Evolutionary conservation across 2,888 invertebrate species (phyloP), one percentile per base, ranked within the genome.

Genomic region (Cryptocephalus primarius): DNA sequence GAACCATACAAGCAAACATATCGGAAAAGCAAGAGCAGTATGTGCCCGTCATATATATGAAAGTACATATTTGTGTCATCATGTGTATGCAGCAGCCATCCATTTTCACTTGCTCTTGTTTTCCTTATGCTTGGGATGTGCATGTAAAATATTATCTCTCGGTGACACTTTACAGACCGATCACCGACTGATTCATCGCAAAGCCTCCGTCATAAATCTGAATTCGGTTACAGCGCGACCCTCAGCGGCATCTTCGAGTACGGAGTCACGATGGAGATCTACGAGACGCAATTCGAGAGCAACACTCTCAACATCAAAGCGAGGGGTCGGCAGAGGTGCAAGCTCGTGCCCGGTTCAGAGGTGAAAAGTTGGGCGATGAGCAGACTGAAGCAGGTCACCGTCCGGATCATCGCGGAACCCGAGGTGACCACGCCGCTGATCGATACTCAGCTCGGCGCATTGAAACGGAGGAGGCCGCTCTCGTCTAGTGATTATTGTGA

Each of bases 251-350:
- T 68, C 4, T 69, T 60, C 47, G 59, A 64, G 9, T 69, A 77
- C 51, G 82, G 82, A 3, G 79, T 81, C 1, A 79, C 80, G 2
- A 81, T 80, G 55, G 82, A 83, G 65, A 78, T 83, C 8, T 81
- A 78, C 14, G 82, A 83, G 64, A 76, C 79, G 6, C 78, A 78
- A 52, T 76, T 75, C 49, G 74, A 74, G 45, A 75, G 78, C 47
- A 75, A 74, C 46, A 58, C 62, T 4, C 63, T 74, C 31, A 76
- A 75, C 38, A 70, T 84, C n/a, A 75, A 79, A 68, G 87, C 88
- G 0, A 81, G 81, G 60, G 88, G 86, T 0, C 68, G 88, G 42
- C 88, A 89, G 63, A 72, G 89, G 49, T 88, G 89, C 64, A 72
- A 75, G 58, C 69, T 85, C 41, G 57, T 80, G 1, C 55, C 61